Conservation (phyloP, 2,113 vertebrate species). For the Stegostoma tigrinum region DNA sequence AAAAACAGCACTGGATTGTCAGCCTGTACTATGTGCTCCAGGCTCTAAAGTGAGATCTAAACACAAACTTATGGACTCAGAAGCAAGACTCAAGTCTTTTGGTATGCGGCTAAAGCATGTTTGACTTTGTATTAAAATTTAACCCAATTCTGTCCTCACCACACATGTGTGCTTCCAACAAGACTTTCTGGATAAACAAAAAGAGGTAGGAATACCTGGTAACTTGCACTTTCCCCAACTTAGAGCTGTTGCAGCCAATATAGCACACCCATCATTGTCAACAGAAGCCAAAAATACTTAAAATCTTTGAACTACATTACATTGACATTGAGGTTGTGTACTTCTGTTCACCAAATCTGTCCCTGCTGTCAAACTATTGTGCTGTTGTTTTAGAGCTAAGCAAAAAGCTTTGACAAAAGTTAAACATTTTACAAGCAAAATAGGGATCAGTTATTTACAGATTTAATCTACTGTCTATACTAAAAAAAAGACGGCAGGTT, state of each 20-base stretch:
- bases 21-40: neutral
- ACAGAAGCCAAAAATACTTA: too few relatives aligned
- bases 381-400: neutral
- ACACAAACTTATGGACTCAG: neutral
- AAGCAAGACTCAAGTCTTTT: neutral
- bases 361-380: neutral
- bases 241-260: neutral
- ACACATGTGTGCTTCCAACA: neutral
- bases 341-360: neutral
- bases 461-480: neutral
- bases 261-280: neutral
- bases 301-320: neutral
- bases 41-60: neutral
- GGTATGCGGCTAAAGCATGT: neutral
- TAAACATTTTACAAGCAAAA: conserved; percentile 21
- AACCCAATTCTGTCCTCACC: neutral
- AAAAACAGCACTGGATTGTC: neutral
- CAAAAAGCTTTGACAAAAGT: neutral
- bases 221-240: neutral
- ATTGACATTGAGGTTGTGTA: neutral
- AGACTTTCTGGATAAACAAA: neutral
- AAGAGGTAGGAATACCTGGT: neutral
- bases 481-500: neutral
- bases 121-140: neutral
- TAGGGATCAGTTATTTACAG: neutral